Evolutionary conservation across 2,797 vertebrate species (phyloP), one percentile per base, ranked within the genome.

Genomic region (Enteromius trimaculatus): DNA sequence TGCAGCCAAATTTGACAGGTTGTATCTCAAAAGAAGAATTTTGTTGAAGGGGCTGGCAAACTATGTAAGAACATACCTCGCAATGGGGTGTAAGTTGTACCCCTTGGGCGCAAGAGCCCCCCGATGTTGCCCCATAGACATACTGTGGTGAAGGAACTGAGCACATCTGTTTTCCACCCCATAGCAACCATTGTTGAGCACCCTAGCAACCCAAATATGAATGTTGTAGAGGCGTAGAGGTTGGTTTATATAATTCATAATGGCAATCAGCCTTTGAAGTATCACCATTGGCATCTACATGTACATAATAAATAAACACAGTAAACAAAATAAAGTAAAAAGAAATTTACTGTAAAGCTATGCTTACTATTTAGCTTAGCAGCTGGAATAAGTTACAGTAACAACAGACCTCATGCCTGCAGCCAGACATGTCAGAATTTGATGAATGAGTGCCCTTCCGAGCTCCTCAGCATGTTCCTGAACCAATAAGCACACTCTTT

Each of bases 401-500:
- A 49, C 13, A 39, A 29, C 23, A 47, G 19, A 42, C 53, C 76
- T 80, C 39, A 23, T 11, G 53, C 68, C 23, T 77, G 31, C 21
- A 80, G 53, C 31, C 55, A 76, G 64, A 77, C 34, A 37, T n/a
- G 70, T 82, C 76, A 47, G 31, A 79, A 58, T 68, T 19, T 88
- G 82, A 88, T 84, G 71, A 85, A 88, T 62, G 82, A 84, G 72
- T 72, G 26, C 29, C 42, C 44, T 39, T 34, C 58, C 9, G 29
- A 70, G 62, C 51, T 60, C 26, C 74, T 75, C 44, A 37, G 37
- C 79, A 89, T 68, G 81, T 86, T 86, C 70, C 77, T 55, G 85
- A 89, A 85, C 88, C 84, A 85, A 84, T 86, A 82, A 88, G 86
- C 85, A 78, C 80, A 53, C 71, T 86, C 85, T 77, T 90, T 87